Conservation (phyloP, 2,797 vertebrate genomes). For the Clarias fuscus region DNA sequence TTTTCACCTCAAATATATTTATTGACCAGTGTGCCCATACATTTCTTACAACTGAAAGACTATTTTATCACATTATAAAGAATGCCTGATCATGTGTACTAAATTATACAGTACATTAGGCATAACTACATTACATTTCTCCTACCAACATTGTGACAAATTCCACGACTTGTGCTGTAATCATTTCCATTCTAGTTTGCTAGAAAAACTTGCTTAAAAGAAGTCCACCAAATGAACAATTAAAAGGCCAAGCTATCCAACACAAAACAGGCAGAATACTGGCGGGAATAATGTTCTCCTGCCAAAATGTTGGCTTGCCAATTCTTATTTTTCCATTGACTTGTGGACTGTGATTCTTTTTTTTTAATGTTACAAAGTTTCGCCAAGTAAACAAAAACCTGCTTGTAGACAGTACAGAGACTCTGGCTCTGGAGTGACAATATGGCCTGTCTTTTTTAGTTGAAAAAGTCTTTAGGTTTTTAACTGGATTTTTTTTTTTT, state of each 20-base stretch:
- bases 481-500: too few relatives aligned
- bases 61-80: not conserved
- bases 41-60: not conserved
- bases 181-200: not conserved
- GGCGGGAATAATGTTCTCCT: not conserved
- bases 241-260: not conserved
- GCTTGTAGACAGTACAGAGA: not conserved
- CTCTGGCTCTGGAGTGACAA: not conserved
- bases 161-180: not conserved
- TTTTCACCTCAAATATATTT: not conserved
- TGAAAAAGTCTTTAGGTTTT: not conserved
- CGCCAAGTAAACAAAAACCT: not conserved
- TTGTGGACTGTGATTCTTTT: not conserved
- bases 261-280: not conserved
- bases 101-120: not conserved
- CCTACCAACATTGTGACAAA: not conserved
- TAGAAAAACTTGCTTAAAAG: not conserved
- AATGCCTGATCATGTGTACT: too few relatives aligned
- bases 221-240: not conserved
- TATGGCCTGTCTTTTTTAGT: not conserved
- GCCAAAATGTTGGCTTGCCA: not conserved
- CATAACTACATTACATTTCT: not conserved
- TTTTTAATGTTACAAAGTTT: not conserved
- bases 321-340: not conserved
- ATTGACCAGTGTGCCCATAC: not conserved